Evolutionary conservation across 2,113 vertebrate species (phyloP), one percentile per base, ranked within the genome.

Genomic region (Hypocryptadius cinnamomeus): DNA sequence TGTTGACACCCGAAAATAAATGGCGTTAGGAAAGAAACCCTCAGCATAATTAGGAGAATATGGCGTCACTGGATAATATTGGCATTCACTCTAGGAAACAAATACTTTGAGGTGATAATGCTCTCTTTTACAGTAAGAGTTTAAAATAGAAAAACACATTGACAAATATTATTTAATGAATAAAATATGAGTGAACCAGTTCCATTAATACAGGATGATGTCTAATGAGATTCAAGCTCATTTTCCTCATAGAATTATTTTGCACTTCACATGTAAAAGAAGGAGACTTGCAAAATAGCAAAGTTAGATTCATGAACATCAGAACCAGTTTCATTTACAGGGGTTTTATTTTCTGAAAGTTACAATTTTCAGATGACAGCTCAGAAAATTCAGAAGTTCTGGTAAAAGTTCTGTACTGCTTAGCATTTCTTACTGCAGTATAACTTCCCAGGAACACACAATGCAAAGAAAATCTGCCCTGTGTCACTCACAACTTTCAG

Each of bases 161-260:
- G 90, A 94, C 96, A 97, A 95, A 96, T 90, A 96, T 94, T 95
- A 96, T 96, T 97, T 97, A 94, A 96, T 97, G 91, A 98, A 97
- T 98, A 97, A 98, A 97, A 97, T 96, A 98, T 97, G 97, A 98
- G 90, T 16, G 22, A 91, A 74, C 45, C 64, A 71, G 82, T 95
- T 81, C 86, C 96, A 92, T 96, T 97, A 93, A 94, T 93, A 96
- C 71, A 59, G 14, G 71, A 48, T 37, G 31, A 74, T 39, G 42
- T 78, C 35, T 86, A 96, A 94, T 73, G 51, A 91, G 61, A 95
- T 57, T 97, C 71, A 78, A 85, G 86, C 10, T 35, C 17, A 33
- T 85, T 93, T 88, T 72, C 44, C n/a, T 87, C 35, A 24, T 10
- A 16, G 47, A 77, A 54, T 25, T 50, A 61, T 37, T 60, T 45